A percentile compares a stretch with the other conserved stretches of the same genome.
Conservation (phyloP, 2,113 vertebrate genomes). For the Strigops habroptila region DNA sequence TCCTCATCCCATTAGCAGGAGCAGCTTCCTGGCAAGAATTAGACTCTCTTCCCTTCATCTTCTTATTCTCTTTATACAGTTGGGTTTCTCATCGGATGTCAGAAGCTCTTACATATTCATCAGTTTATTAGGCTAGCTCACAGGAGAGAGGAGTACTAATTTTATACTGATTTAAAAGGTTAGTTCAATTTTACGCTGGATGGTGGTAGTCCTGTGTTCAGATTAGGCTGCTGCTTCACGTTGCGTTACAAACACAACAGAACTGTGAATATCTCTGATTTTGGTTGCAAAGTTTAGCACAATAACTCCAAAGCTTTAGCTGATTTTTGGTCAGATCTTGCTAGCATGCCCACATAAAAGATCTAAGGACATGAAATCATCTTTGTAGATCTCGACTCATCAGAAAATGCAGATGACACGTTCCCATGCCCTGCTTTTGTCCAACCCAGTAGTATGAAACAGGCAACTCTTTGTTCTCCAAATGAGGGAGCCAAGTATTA, state of each 20-base stretch:
- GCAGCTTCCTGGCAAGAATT: conserved; percentile 1
- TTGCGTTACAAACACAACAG: neutral
- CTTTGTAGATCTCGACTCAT: conserved; percentile 15
- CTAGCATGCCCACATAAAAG: neutral
- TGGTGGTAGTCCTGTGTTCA: neutral
- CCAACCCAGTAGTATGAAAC: neutral
- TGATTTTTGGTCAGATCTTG: neutral
- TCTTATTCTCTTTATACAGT: neutral
- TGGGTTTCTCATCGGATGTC: neutral
- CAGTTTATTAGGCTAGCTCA: neutral
- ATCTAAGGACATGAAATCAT: neutral
- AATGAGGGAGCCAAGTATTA: conserved; percentile 14
- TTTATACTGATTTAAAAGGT: neutral
- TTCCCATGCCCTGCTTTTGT: conserved; percentile 40
- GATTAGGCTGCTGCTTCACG: neutral
- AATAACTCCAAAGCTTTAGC: neutral
- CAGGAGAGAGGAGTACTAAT: neutral
- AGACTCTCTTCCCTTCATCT: neutral
- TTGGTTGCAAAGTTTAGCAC: neutral
- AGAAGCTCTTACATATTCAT: conserved; percentile 27
- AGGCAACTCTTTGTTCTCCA: conserved; percentile 41
- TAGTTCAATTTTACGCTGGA: neutral
- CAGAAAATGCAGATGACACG: conserved; percentile 44
- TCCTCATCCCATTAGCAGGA: neutral
- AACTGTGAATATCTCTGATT: neutral